Evolutionary conservation across 1,140 invertebrate species (phyloP), one percentile per base, ranked within the genome.

Genomic region (Drosophila ambigua): DNA sequence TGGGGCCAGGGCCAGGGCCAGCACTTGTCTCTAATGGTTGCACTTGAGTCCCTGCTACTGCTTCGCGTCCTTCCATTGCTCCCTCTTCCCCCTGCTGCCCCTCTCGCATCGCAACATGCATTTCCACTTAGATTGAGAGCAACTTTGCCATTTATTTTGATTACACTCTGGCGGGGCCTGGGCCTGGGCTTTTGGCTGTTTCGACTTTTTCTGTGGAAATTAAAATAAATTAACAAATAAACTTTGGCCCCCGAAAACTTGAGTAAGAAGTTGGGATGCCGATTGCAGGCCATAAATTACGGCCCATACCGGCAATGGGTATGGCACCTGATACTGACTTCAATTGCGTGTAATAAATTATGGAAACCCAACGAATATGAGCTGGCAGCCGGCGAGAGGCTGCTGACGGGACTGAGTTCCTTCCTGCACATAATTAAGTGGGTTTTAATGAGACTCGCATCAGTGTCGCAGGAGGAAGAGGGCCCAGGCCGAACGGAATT

Each of bases 261-360:
- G 13, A 50, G 43, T n/a, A 46, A 23, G 31, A 44, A 68, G 57
- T 65, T 65, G 58, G 51, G 39, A 48, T 58, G 52, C 55, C 67
- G 53, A 60, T 72, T 72, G 68, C 72, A 46, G 68, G 67, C 67
- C 45, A 80, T 77, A 72, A 77, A 80, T 77, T 72, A 67, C 16
- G 57, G 15, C 23, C 31, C 35, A 52, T 45, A 15, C n/a, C 24
- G n/a, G 8, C 46, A 8, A 4, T 9, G 11, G 35, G 35, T 13
- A 39, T 48, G 46, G 45, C 64, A 76, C 52, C 78, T 72, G 79
- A 78, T 68, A 46, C 62, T 50, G 73, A 77, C 80, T 68, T 79
- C 83, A 88, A 88, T 88, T 88, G 77, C 69, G 67, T 52, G 72
- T 68, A 83, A 88, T 88, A 87, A 87, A 87, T 87, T 72, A 79